Evolutionary conservation across 2,113 vertebrate genomes (phyloP).

Genomic region (Plectropomus leopardus): DNA sequence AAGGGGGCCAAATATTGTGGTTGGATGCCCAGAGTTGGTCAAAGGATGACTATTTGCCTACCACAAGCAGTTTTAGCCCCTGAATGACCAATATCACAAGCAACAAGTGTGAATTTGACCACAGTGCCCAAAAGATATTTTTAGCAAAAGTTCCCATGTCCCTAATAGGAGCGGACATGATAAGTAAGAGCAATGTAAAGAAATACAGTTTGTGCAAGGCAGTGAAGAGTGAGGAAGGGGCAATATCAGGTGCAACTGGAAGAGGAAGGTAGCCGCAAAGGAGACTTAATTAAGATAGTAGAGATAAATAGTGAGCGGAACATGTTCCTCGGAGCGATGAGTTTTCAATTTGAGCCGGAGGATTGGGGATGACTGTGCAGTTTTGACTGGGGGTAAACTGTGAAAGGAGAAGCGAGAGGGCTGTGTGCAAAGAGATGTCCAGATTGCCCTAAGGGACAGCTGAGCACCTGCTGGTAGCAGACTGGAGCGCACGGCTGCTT

Average conservation of each 20-base stretch:
- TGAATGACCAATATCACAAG: slow-evolving; percentile 9
- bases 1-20: not conserved
- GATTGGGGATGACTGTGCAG: slow-evolving; percentile 36
- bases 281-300: slow-evolving; percentile 61
- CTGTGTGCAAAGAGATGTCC: slow-evolving; percentile 15
- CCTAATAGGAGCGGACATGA: not conserved
- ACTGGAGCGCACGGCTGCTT: not conserved
- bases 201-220: slow-evolving; percentile 12
- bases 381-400: slow-evolving; percentile 32
- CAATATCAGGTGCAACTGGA: slow-evolving; percentile 25
- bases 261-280: slow-evolving; percentile 9
- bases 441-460: slow-evolving; percentile 13
- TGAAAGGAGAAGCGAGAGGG: not conserved
- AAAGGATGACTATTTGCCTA: not conserved
- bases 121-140: not conserved
- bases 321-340: slow-evolving; percentile 28
- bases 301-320: slow-evolving; percentile 40
- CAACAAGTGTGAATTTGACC: not conserved
- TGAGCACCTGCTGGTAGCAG: slow-evolving; percentile 7
- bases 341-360: slow-evolving; percentile 47
- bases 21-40: not conserved
- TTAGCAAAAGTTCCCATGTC: not conserved
- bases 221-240: slow-evolving; percentile 13
- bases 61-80: not conserved
- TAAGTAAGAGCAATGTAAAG: slow-evolving; percentile 13